Evolutionary conservation across 37 sponge, comb jelly and placozoan genomes (phyloP), one percentile per base, ranked within the genome.

Genomic region (Crambe crambe): DNA sequence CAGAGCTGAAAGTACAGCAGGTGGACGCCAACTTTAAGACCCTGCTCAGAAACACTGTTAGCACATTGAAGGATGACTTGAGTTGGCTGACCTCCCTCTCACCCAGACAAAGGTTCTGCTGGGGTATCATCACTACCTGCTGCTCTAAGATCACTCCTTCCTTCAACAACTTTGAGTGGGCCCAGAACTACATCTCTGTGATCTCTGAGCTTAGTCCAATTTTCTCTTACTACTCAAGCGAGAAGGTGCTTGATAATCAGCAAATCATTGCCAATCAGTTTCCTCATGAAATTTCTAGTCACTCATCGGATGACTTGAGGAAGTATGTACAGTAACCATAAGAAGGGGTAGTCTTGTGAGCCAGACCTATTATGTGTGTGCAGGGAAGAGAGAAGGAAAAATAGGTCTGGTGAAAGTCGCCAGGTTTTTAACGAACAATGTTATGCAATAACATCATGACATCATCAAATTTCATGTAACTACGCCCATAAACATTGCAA

Each of bases 81-180:
- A 62, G 38, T 9, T 86, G 86, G 86, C 44, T 86, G 9, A 23
- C 35, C 2, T 40, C 56, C 37, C 68, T 79, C 29, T 59, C 86
- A 5, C 25, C 80, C 21, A 80, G 68, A 40, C 87, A 86, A 26
- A 4, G 27, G 6, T 86, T 86, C 71, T 86, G 81, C 39, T 86
- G 87, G 87, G 81, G 81, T 1, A 27, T 86, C 17, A 70, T 86
- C 8, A 75, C 81, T 35, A 57, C 69, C 10, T 74, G 68, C 42
- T 74, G 69, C 42, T 39, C 57, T 2, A 80, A 80, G 68, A 66
- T 86, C 20, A 31, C 32, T 29, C 43, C 74, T 40, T 57, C 27
- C 12, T 12, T 20, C 29, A 57, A 68, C 1, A 54, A 43, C 6
- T 56, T 79, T 51, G 70, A 36, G 5, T 68, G 56, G 69, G 57